A percentile compares a stretch with the other conserved stretches of the same genome.
These are phyloP conservation scores for Tangara arthus DNA, from an alignment of 2,797 vertebrate species.

Conservation along the genomic window DNA sequence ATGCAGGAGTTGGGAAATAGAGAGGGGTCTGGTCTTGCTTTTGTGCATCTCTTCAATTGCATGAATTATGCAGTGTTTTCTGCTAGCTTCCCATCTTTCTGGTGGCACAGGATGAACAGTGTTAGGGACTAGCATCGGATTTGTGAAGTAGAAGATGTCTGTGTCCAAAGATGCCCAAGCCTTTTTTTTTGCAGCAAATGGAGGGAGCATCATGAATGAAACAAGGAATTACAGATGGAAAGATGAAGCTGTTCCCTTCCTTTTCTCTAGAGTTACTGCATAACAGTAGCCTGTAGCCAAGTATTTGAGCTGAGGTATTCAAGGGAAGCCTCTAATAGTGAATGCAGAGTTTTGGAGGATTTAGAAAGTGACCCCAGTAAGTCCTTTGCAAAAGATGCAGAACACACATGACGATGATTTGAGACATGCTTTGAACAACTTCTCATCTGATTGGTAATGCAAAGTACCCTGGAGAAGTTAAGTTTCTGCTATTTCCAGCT, in stretches of 20 bases:
- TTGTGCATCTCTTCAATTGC: not conserved
- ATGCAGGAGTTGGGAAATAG: not conserved
- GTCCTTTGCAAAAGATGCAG: not conserved
- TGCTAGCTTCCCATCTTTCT: not conserved
- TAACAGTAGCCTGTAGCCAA: not conserved
- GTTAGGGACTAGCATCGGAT: not conserved
- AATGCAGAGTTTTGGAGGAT: not conserved
- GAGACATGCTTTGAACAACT: not conserved
- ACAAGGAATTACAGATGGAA: not conserved
- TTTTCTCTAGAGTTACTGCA: not conserved
- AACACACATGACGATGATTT: fast-evolving
- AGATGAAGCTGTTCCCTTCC: not conserved
- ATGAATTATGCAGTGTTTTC: not conserved
- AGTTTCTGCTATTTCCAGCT: not conserved
- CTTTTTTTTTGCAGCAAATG: not conserved
- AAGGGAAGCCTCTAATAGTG: not conserved
- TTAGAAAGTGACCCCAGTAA: not conserved
- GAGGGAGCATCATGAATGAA: not conserved
- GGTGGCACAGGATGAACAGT: not conserved
- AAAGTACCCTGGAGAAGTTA: not conserved
- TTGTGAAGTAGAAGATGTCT: not conserved
- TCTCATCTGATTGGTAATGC: not conserved
- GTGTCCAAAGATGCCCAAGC: not conserved
- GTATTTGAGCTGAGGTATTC: not conserved
- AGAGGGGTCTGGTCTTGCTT: not conserved